Evolutionary conservation across 2,797 vertebrate genomes (phyloP).

Genomic region (Oryzias sinensis): DNA sequence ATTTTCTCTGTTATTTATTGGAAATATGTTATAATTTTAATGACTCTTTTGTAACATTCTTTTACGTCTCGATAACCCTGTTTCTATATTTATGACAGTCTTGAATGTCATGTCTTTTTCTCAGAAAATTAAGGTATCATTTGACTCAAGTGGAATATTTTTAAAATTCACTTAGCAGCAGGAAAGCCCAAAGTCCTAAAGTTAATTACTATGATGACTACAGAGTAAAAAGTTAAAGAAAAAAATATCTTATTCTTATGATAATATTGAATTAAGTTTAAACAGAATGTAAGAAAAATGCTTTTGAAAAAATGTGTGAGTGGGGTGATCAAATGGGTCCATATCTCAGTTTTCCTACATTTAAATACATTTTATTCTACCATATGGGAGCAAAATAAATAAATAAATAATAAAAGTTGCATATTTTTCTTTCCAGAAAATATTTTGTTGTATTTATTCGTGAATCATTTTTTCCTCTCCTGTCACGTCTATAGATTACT

Average conservation of each 20-base stretch:
- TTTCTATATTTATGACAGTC: slow-evolving; percentile 1
- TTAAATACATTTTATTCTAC: slow-evolving; percentile 24
- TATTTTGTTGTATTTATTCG: slow-evolving; percentile 51
- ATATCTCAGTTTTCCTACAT: slow-evolving; percentile 28
- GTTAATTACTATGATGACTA: neutral
- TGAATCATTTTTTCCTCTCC: slow-evolving; percentile 35
- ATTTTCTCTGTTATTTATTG: slow-evolving; percentile 10
- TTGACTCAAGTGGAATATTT: neutral
- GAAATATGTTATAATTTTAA: slow-evolving; percentile 13
- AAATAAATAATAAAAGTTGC: slow-evolving; percentile 9
- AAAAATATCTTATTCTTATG: slow-evolving; percentile 3
- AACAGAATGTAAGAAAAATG: neutral
- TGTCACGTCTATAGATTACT: slow-evolving; percentile 51
- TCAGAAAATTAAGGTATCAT: neutral
- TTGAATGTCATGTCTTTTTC: no score
- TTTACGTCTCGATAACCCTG: neutral
- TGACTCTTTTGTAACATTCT: slow-evolving; percentile 13
- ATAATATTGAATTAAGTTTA: slow-evolving; percentile 1
- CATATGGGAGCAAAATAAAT: slow-evolving; percentile 5
- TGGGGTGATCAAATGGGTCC: slow-evolving; percentile 3
- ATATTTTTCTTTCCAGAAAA: slow-evolving; percentile 5
- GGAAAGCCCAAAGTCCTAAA: slow-evolving; percentile 1
- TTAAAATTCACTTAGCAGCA: slow-evolving; percentile 2
- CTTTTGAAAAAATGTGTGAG: neutral
- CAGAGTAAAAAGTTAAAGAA: neutral